Evolutionary conservation across 1,140 invertebrate species (phyloP).

Genomic region (Nilaparvata lugens): DNA sequence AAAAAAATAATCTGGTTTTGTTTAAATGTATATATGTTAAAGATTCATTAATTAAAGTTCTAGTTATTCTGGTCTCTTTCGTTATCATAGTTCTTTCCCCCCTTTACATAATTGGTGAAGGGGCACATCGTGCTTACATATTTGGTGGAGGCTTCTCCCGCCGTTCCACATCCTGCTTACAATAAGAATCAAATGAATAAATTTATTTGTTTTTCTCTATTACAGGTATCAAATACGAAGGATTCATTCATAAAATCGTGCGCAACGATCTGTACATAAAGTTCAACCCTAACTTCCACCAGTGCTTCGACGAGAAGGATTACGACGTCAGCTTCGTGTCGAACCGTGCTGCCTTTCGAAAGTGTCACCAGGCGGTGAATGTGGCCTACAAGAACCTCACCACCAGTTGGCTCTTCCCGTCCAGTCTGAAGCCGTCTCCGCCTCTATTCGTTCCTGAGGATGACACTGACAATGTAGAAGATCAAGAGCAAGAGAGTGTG

Average conservation of each 20-base stretch:
- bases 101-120: too few relatives aligned
- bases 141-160: too few relatives aligned
- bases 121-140: too few relatives aligned
- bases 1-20: too few relatives aligned
- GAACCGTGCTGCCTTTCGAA: slow-evolving; percentile 37
- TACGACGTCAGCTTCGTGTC: slow-evolving; percentile 46
- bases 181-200: too few relatives aligned
- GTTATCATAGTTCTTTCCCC: too few relatives aligned
- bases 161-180: too few relatives aligned
- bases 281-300: slow-evolving; percentile 62
- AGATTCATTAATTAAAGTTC: too few relatives aligned
- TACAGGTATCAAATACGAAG: slow-evolving; percentile 51
- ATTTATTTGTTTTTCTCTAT: slow-evolving; percentile 10
- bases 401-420: slow-evolving; percentile 37
- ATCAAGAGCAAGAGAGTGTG: too few relatives aligned
- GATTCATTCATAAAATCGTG: slow-evolving; percentile 65
- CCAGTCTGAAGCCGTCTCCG: slow-evolving; percentile 15
- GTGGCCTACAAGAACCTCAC: slow-evolving; percentile 32
- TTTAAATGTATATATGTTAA: too few relatives aligned
- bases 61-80: too few relatives aligned
- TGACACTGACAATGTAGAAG: background rate
- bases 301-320: slow-evolving; percentile 56
- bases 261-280: slow-evolving; percentile 56
- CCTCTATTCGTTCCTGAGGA: slow-evolving; percentile 18
- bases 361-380: slow-evolving; percentile 38